Evolutionary conservation across 1,140 invertebrate species (phyloP).

Genomic region (Megalonaias nervosa): DNA sequence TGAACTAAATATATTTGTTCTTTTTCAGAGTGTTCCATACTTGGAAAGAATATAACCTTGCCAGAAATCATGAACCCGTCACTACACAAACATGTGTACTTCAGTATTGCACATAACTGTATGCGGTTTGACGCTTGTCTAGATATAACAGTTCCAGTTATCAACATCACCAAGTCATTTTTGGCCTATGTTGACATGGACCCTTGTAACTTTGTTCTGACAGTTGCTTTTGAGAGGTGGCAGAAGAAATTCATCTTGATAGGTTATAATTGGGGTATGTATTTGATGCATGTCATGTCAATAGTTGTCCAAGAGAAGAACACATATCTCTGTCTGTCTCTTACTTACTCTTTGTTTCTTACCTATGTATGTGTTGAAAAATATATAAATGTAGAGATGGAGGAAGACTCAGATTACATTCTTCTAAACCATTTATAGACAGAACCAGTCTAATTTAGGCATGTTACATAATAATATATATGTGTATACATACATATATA

Average conservation of each 20-base stretch:
- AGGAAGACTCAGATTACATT: too few relatives aligned
- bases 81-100: conserved; percentile 1
- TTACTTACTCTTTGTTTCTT: too few relatives aligned
- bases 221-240: conserved; percentile 29
- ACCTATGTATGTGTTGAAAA: too few relatives aligned
- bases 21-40: conserved; percentile 4
- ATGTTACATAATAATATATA: too few relatives aligned
- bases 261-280: conserved; percentile 20
- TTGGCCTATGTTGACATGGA: conserved; percentile 28
- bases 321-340: too few relatives aligned
- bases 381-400: too few relatives aligned
- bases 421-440: too few relatives aligned
- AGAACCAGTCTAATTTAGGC: too few relatives aligned
- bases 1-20: background rate
- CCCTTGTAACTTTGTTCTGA: conserved; percentile 31
- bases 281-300: too few relatives aligned
- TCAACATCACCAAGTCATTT: conserved; percentile 23
- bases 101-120: conserved; percentile 10
- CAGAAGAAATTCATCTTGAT: background rate
- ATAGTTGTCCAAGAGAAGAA: too few relatives aligned
- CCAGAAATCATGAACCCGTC: background rate
- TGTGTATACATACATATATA: too few relatives aligned
- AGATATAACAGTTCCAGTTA: background rate
- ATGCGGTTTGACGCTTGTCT: conserved; percentile 10
- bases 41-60: background rate